Base-by-base conservation (phyloP, 1,140 invertebrate genomes). In the Pygmarrhopalites habei region DNA sequence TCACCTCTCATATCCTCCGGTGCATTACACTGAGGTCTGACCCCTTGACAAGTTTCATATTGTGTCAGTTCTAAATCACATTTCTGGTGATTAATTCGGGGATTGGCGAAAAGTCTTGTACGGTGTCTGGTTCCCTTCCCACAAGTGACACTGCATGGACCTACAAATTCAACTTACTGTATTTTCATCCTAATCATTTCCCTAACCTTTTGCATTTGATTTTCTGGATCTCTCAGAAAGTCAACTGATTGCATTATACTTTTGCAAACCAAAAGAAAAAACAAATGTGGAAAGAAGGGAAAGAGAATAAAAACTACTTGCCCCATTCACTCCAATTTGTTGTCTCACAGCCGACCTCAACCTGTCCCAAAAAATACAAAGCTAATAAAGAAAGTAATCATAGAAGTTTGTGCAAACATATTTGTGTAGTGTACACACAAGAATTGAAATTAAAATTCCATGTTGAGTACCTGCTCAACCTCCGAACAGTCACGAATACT, bases 41-140 rank as follows among this genome's bases (percentile, higher is more conserved):
- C 39, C 19, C 64, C 67, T 1, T 68, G 67, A 62, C 76, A 78
- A 0, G 69, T 39, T 10, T 58, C 62, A 46, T 72, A 72, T 64
- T 76, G 70, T 62, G 74, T 73, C 47, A 76, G 59, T 53, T 74
- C 70, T 14, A 75, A 67, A 23, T 72, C 68, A 59, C 76, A 77
- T 51, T 61, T 65, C 10, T 41, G 52, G 58, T 69, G 67, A 29
- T 52, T 58, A 4, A 14, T 41, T 23, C 25, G 19, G 14, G 41
- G 19, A 19, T 64, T 23, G 12, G 41, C 55, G 30, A 58, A 70
- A 7, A 75, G 65, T 35, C 80, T 57, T 5, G 72, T 75, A 41
- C 80, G 66, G 51, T 76, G 77, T 66, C 73, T 71, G 17, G 73
- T 58, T 2, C 78, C 78, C 65, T 76, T 72, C 7, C 77, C 78